Percentiles rank a stretch among this genome's conserved stretches.
phyloP scores from a whole-genome alignment of 1,140 invertebrate species.

The Eumaeus atala region DNA sequence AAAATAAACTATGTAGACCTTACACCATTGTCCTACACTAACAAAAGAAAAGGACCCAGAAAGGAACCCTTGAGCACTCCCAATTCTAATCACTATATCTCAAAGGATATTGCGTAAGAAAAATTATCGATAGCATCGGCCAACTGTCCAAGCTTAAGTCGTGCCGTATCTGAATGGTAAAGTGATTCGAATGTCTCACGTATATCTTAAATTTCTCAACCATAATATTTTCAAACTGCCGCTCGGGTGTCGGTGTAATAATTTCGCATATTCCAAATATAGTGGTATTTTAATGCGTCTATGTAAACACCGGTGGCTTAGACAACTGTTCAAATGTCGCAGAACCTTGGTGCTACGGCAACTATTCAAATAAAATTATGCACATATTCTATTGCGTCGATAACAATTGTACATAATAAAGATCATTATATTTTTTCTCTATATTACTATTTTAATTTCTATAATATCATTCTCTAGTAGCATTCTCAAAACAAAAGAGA shows the following conservation, averaged over 20 bases:
- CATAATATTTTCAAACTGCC: not conserved
- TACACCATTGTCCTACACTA: too few species aligned
- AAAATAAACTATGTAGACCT: too few species aligned
- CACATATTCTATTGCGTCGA: too few species aligned
- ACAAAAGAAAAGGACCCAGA: not conserved
- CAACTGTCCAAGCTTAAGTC: not conserved
- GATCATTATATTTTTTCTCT: too few species aligned
- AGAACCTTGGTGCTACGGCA: not conserved
- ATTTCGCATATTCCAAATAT: not conserved
- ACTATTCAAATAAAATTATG: constrained; percentile 1
- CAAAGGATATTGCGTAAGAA: not conserved
- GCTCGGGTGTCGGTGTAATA: not conserved
- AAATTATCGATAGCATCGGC: constrained; percentile 1
- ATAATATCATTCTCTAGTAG: too few species aligned
- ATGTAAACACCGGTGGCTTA: not conserved
- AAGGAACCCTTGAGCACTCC: not conserved
- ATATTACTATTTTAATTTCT: too few species aligned
- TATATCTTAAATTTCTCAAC: constrained; percentile 1
- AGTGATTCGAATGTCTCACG: not conserved
- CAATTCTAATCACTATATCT: not conserved
- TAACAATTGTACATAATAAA: too few species aligned
- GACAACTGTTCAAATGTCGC: constrained; percentile 4
- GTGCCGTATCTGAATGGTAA: not conserved
- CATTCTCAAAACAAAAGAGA: too few species aligned
- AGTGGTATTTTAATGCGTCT: not conserved